Percentiles rank a stretch among this genome's conserved stretches.
These are phyloP conservation scores for Tupiocoris notatus DNA, from an alignment of 2,888 invertebrate species.

Conservation along the genomic window DNA sequence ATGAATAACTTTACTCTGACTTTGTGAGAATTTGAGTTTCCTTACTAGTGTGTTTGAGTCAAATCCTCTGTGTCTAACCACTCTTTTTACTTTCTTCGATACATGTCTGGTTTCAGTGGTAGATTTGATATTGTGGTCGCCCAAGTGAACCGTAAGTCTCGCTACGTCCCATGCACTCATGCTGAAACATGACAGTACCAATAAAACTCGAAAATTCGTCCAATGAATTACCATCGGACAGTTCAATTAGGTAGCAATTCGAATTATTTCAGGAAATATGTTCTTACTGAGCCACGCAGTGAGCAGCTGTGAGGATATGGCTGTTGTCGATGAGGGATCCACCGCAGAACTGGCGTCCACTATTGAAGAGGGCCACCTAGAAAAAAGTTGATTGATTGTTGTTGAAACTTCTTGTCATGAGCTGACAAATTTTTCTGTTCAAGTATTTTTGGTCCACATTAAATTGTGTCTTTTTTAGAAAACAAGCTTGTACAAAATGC, in stretches of 20 bases:
- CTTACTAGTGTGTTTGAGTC: constrained; percentile 76
- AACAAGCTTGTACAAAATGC: too few species aligned
- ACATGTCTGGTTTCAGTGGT: constrained; percentile 72
- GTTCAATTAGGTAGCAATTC: neutral
- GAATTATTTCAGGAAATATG: neutral
- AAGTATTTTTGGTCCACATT: too few species aligned
- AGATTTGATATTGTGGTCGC: constrained; percentile 78
- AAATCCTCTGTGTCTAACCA: constrained; percentile 82
- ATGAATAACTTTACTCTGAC: neutral
- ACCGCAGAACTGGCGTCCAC: constrained; percentile 82
- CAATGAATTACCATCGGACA: too few species aligned
- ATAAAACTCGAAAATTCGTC: neutral
- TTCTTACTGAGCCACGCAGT: constrained; percentile 82
- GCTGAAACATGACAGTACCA: constrained; percentile 57
- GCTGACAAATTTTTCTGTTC: too few species aligned
- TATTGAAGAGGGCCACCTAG: constrained; percentile 73
- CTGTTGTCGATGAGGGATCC: constrained; percentile 77
- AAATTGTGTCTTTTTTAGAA: too few species aligned
- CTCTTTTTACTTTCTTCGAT: constrained; percentile 74
- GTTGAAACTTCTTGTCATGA: too few species aligned
- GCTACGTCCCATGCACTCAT: constrained; percentile 90
- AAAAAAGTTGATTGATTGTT: constrained; percentile 43
- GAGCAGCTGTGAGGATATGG: constrained; percentile 81
- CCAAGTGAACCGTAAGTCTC: constrained; percentile 73
- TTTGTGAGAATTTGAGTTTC: neutral